These are phyloP conservation scores for Stichopus chloronotus DNA, from an alignment of 35 echinoderm and acorn worm genomes.

Conservation along the genomic window DNA sequence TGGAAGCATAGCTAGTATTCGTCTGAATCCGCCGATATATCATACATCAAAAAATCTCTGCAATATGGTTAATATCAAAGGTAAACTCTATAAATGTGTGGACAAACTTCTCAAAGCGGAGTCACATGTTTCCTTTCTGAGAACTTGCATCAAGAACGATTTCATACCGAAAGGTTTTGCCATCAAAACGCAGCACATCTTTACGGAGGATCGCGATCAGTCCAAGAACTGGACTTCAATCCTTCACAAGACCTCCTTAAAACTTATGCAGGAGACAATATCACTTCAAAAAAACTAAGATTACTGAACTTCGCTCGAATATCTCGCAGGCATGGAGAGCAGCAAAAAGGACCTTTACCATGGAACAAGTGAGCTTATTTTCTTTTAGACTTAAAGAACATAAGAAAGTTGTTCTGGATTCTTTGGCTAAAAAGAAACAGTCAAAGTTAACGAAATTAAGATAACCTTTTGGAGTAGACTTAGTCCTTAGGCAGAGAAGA, in stretches of 20 bases:
- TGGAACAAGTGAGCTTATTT: neutral
- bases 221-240: neutral
- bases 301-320: neutral
- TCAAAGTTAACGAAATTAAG: neutral
- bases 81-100: constrained; percentile 7
- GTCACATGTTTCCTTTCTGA: constrained; percentile 17
- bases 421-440: constrained; percentile 15
- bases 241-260: neutral
- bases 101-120: constrained; percentile 27
- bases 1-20: neutral
- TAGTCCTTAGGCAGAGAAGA: neutral
- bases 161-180: neutral
- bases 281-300: neutral
- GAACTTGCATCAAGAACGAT: constrained; percentile 11
- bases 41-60: neutral
- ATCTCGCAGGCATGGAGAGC: constrained; percentile 7
- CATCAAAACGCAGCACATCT: neutral
- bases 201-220: neutral
- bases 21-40: neutral
- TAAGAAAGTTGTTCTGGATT: neutral
- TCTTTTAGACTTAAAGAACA: neutral
- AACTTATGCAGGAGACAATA: neutral
- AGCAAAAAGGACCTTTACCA: neutral
- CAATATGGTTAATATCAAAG: constrained; percentile 20
- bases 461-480: neutral